Evolutionary conservation across 2,888 invertebrate genomes (phyloP).

Genomic region (Palloptera scutellata): DNA sequence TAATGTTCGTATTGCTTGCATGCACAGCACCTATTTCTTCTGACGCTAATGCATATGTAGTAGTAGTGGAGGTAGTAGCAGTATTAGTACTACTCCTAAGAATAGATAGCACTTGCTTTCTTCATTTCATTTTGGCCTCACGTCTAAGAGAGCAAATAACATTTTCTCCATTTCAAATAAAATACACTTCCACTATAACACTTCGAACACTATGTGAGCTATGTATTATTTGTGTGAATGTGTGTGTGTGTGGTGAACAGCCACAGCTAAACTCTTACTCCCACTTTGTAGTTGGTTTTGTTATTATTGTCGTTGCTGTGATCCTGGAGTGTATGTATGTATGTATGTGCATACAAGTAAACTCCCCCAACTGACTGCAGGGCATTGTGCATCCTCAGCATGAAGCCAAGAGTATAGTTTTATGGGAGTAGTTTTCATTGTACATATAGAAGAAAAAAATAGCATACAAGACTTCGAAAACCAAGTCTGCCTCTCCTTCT

Average conservation of each 20-base stretch:
- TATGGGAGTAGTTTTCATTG: too few species aligned
- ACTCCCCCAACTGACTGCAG: too few species aligned
- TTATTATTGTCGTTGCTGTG: not conserved
- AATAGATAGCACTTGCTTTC: conserved; percentile 11
- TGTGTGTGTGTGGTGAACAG: too few species aligned
- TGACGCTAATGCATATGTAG: not conserved
- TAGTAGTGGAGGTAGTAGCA: not conserved
- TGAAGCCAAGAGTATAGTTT: too few species aligned
- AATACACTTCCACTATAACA: conserved; percentile 18
- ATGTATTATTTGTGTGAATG: too few species aligned
- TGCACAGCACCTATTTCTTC: not conserved
- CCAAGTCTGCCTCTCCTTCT: too few species aligned
- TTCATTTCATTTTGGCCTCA: conserved; percentile 18
- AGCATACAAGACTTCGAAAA: too few species aligned
- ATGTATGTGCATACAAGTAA: too few species aligned
- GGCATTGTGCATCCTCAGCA: too few species aligned
- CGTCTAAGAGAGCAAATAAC: conserved; percentile 21
- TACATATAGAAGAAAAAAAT: too few species aligned
- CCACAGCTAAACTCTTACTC: too few species aligned
- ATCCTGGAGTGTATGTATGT: not conserved
- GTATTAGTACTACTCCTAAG: conserved; percentile 16
- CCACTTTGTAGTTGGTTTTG: not conserved
- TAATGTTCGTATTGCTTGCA: not conserved
- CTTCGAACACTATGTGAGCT: conserved; percentile 4
- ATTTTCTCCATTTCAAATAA: conserved; percentile 30